Evolutionary conservation across 2,797 vertebrate genomes (phyloP), one percentile per base, ranked within the genome.

Genomic region (Picus viridis): DNA sequence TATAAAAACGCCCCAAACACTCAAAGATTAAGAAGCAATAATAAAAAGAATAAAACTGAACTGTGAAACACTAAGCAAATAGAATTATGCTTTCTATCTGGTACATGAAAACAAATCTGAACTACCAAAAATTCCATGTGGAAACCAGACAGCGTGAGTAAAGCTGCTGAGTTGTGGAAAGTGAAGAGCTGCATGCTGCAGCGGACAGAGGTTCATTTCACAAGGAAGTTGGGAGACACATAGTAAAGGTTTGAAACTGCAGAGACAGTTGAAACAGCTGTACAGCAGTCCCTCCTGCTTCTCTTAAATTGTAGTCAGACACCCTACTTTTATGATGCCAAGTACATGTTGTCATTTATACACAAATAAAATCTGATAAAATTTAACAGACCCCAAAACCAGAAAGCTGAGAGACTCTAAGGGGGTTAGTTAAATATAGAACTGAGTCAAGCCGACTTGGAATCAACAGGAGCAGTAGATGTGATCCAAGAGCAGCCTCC

Each of bases 41-140:
- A 75, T 77, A 81, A 90, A 96, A 89, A 9, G n/a, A 93, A 82
- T 45, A 71, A 90, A 94, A 91, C 1, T 13, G 19, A 94, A 68
- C 51, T 62, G 8, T 73, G 61, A 88, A 49, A 90, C 57, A 43
- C 30, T 4, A 1, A 92, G 43, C 27, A 94, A 96, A 88, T 71
- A 75, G 43, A 83, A 74, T 69, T 78, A 30, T 47, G 26, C 57
- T 65, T 88, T 95, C 36, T 85, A 10, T 78, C 76, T 90, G 26
- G 45, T 69, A 95, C 51, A 92, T 32, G 18, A 89, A 95, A 79
- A 71, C 23, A 89, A 89, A 59, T 51, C 53, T 86, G 62, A 91
- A 68, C 88, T 71, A 76, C 30, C 7, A 65, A 43, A 43, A 95
- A 85, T 73, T 54, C 43, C 43, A 54, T 49, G 16, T 88, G 68